Evolutionary conservation across 2,113 vertebrate species (phyloP), one percentile per base, ranked within the genome.

Genomic region (Hydropotes inermis): DNA sequence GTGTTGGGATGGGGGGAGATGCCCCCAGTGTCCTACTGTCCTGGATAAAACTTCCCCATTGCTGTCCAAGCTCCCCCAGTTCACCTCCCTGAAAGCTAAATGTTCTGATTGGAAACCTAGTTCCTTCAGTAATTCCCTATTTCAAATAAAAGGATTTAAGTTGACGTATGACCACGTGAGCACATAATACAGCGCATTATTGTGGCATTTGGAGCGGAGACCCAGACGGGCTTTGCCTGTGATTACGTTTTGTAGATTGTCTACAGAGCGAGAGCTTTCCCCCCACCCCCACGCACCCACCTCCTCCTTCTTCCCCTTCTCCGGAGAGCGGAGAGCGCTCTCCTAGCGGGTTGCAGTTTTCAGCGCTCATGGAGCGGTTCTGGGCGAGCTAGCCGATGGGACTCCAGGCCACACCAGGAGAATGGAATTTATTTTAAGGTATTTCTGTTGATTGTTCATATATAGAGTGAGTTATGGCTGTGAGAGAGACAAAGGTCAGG

Each of bases 381-480:
- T 98, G 99, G 99, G 97, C 96, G 94, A 99, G 98, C 98, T 98
- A 99, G 98, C 98, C 87, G 98, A 98, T 98, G 98, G 98, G 99
- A 99, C 98, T 97, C 95, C 96, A 99, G 99, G 98, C 99, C 98
- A 98, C 99, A 98, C 98, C 99, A 97, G 98, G 99, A 99, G 99
- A 99, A 99, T 99, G 99, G 99, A 99, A 99, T 99, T 99, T 99
- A 99, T 99, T 99, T 99, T 99, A 99, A 99, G 99, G 99, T 99
- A 99, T 99, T 99, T 99, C 99, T 99, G 99, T 98, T 99, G 99
- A 99, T 99, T 99, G 99, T 99, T 99, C 99, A 99, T 99, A 99
- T 99, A 99, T 99, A 99, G 98, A 99, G 99, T 99, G 99, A 99
- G 99, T 99, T 99, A 99, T 99, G 99, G 99, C 99, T 98, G 98